phyloP scores from a whole-genome alignment of 2,797 vertebrate genomes.

The Chiropotes sagulatus region DNA sequence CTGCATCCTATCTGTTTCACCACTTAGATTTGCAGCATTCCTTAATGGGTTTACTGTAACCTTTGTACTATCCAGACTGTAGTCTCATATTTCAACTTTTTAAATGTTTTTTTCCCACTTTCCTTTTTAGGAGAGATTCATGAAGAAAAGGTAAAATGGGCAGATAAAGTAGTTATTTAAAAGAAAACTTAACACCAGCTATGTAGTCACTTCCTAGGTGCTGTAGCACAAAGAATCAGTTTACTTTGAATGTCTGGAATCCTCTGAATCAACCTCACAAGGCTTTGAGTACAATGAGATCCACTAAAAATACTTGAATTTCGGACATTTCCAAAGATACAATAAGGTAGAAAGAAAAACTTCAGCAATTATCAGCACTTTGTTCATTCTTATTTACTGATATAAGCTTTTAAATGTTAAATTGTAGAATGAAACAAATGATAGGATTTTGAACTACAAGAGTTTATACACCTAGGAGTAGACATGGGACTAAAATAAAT shows the following conservation, averaged over 20 bases:
- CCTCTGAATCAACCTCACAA: not conserved
- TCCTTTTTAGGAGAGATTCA: not conserved
- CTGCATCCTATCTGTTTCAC: not conserved
- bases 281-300: not conserved
- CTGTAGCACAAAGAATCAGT: not conserved
- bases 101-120: not conserved
- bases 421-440: not conserved
- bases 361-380: not conserved
- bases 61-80: not conserved
- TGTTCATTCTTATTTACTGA: conserved; percentile 33
- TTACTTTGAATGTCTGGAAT: not conserved
- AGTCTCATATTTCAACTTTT: not conserved
- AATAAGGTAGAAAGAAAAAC: not conserved
- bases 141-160: not conserved
- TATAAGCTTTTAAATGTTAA: not conserved
- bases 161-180: not conserved
- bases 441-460: not conserved
- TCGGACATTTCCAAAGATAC: not conserved
- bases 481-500: not conserved
- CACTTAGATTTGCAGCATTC: conserved; percentile 2
- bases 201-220: not conserved
- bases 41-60: not conserved
- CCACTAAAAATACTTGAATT: not conserved
- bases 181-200: not conserved
- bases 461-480: not conserved